These are phyloP conservation scores for Hanleya hanleyi DNA, from an alignment of 2,888 invertebrate species.

Conservation along the genomic window DNA sequence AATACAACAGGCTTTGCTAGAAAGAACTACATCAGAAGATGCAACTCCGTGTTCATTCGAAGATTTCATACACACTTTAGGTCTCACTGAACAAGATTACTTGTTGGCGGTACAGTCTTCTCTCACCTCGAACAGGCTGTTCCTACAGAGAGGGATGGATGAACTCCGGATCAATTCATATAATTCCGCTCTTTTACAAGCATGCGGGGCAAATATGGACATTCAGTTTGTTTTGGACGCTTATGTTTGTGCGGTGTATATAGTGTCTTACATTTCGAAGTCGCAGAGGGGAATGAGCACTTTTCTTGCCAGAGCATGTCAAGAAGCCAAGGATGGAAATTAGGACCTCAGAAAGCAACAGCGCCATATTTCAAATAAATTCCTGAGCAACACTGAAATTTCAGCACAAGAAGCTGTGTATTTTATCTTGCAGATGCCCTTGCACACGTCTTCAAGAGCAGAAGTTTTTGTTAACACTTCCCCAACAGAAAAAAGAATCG, in stretches of 20 bases:
- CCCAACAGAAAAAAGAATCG: slow-evolving; percentile 29
- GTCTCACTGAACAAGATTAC: slow-evolving; percentile 25
- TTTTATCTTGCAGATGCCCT: slow-evolving; percentile 32
- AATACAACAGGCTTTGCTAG: too few relatives aligned
- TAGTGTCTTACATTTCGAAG: slow-evolving; percentile 39
- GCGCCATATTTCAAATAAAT: slow-evolving; percentile 34
- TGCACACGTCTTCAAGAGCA: slow-evolving; percentile 29
- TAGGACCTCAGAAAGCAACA: slow-evolving; percentile 30
- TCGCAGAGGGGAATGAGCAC: slow-evolving; percentile 40
- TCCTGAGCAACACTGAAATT: slow-evolving; percentile 39
- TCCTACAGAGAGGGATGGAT: slow-evolving; percentile 27
- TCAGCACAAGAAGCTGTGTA: slow-evolving; percentile 44
- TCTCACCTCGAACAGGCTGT: slow-evolving; percentile 26
- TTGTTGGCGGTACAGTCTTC: slow-evolving; percentile 8
- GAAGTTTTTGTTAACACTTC: too few relatives aligned
- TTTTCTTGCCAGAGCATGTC: slow-evolving; percentile 31
- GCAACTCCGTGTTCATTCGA: too few relatives aligned
- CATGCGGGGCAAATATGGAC: slow-evolving; percentile 38
- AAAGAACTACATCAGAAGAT: too few relatives aligned
- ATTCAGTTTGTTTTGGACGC: slow-evolving; percentile 33
- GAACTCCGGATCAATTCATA: slow-evolving; percentile 34
- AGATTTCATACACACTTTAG: slow-evolving; percentile 18
- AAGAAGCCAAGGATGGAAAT: slow-evolving; percentile 37
- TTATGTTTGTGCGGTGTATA: slow-evolving; percentile 32
- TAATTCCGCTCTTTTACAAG: slow-evolving; percentile 21